Evolutionary conservation across 2,797 vertebrate species (phyloP).

Genomic region (Halcyon smyrnensis): DNA sequence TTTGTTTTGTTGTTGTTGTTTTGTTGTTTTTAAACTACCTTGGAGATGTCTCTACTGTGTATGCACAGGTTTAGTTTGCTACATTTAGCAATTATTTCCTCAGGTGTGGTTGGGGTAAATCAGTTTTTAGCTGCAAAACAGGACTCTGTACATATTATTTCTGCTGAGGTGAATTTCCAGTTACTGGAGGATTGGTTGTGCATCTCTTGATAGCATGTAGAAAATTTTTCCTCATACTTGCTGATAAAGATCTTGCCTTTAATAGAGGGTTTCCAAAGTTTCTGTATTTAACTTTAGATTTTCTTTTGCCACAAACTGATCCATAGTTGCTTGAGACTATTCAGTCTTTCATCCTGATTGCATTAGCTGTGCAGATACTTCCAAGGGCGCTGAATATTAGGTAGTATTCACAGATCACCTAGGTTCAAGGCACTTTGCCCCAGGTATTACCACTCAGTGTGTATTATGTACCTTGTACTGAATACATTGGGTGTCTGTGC

Average conservation of each 20-base stretch:
- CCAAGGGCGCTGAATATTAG: not conserved
- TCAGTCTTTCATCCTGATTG: not conserved
- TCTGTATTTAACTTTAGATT: not conserved
- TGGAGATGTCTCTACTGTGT: not conserved
- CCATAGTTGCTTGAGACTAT: not conserved
- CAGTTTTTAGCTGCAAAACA: not conserved
- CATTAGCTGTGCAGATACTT: not conserved
- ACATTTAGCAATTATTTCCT: not conserved
- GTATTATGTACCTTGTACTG: not conserved
- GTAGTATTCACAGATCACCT: not conserved
- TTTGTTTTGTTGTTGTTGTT: not conserved
- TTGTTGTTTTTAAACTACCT: not conserved
- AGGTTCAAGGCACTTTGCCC: not conserved
- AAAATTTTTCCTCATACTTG: not conserved
- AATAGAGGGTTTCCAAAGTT: not conserved
- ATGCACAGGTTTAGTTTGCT: not conserved
- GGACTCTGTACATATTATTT: not conserved
- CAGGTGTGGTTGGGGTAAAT: not conserved
- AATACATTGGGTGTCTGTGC: not conserved
- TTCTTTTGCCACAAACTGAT: not conserved
- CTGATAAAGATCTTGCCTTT: not conserved
- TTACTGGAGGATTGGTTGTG: not conserved
- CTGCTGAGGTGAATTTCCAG: not conserved
- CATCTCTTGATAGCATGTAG: not conserved
- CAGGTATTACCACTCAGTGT: not conserved